A percentile compares a stretch with the other conserved stretches of the same genome.
phyloP scores from a whole-genome alignment of 2,113 vertebrate species.

The Ammodytes marinus region DNA sequence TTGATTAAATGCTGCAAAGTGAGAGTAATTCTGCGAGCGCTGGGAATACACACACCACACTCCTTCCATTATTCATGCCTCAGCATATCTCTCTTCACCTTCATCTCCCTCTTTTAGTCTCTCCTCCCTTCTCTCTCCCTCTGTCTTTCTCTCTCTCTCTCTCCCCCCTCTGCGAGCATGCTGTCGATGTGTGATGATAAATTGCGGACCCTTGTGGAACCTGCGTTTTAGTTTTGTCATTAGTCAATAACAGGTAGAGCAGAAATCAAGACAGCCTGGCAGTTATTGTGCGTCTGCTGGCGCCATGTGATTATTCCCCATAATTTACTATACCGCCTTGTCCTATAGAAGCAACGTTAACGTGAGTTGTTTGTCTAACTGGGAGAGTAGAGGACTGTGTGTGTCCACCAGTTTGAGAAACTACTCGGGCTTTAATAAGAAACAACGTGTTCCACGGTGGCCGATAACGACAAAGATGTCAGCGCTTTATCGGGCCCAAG shows the following conservation, averaged over 20 bases:
- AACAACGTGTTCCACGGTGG: conserved; percentile 35
- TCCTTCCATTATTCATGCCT: conserved; percentile 80
- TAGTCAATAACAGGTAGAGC: conserved; percentile 75
- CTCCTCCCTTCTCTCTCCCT: conserved; percentile 2
- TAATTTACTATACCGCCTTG: conserved; percentile 65
- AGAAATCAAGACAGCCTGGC: conserved; percentile 68
- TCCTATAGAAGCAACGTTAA: conserved; percentile 37
- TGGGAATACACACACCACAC: conserved; percentile 74
- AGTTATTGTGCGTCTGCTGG: conserved; percentile 70
- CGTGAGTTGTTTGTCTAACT: conserved; percentile 62
- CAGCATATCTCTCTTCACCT: conserved; percentile 52
- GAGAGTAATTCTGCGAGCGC: conserved; percentile 79
- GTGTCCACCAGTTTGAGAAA: conserved; percentile 53
- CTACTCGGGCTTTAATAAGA: conserved; percentile 44
- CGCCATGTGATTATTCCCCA: conserved; percentile 58
- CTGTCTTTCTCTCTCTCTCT: conserved; percentile 1
- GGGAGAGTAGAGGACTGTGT: conserved; percentile 27
- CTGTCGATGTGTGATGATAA: conserved; percentile 78
- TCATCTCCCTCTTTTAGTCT: conserved; percentile 28
- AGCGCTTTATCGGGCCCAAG: conserved; percentile 25
- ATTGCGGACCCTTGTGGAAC: conserved; percentile 65
- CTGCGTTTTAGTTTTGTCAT: conserved; percentile 75
- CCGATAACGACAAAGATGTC: conserved; percentile 55
- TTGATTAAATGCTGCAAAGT: conserved; percentile 86
- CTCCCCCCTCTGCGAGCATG: conserved; percentile 39